Evolutionary conservation across 2,797 vertebrate genomes (phyloP).

Genomic region (Phoxinus dragarum): DNA sequence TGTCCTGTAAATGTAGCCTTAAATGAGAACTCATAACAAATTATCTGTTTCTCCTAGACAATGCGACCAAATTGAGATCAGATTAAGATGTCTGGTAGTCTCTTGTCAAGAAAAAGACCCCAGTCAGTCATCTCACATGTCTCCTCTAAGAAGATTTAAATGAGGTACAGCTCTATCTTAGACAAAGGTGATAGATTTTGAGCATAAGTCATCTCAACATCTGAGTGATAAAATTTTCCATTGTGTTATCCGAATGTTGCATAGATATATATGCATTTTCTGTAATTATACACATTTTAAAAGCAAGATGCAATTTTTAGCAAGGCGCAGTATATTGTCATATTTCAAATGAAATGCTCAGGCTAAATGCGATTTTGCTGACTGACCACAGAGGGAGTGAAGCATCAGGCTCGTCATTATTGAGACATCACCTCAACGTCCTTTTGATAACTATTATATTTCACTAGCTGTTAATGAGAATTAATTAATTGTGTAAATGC

Average conservation of each 20-base stretch:
- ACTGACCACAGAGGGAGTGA: constrained; percentile 12
- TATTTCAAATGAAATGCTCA: background rate
- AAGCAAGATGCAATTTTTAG: constrained; percentile 65
- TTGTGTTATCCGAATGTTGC: constrained; percentile 1
- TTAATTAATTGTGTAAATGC: constrained; percentile 63
- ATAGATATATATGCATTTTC: background rate
- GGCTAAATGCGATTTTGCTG: constrained; percentile 11
- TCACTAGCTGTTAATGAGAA: constrained; percentile 59
- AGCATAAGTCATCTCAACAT: background rate
- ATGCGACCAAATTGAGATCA: background rate
- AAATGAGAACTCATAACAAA: too few species aligned
- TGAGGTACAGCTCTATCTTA: background rate
- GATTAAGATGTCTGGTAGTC: background rate
- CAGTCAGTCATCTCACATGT: background rate
- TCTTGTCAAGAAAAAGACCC: background rate
- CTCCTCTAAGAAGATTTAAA: background rate
- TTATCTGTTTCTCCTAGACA: too few species aligned
- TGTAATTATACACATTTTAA: background rate
- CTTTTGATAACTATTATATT: constrained; percentile 53
- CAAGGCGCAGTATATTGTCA: constrained; percentile 76
- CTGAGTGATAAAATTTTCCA: background rate
- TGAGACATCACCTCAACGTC: constrained; percentile 55
- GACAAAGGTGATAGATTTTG: background rate
- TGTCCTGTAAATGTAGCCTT: too few species aligned
- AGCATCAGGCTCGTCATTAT: constrained; percentile 33